These are phyloP conservation scores for Amphipoea oculea DNA, from an alignment of 2,888 invertebrate species.

Conservation along the genomic window DNA sequence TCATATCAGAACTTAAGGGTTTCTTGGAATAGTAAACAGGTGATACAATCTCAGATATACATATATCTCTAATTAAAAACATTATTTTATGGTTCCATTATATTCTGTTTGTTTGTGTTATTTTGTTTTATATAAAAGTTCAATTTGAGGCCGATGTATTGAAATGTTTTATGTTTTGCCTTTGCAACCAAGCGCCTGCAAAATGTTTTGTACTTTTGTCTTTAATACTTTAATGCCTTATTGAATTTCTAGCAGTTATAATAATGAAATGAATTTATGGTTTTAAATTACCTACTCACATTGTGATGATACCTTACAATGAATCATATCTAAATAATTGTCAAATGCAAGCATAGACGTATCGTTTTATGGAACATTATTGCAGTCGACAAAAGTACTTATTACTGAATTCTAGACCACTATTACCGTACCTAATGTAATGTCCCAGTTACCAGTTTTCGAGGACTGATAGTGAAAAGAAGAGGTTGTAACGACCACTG, in stretches of 20 bases:
- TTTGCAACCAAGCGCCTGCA: neutral
- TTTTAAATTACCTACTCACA: constrained; percentile 9
- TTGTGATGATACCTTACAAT: constrained; percentile 9
- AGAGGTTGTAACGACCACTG: constrained; percentile 18
- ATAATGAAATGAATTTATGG: neutral
- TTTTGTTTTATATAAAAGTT: constrained; percentile 4
- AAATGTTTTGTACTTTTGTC: neutral
- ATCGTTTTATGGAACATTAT: constrained; percentile 5
- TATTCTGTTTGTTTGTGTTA: constrained; percentile 7
- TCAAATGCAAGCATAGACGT: neutral
- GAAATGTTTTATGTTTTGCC: neutral
- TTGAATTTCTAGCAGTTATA: constrained; percentile 13
- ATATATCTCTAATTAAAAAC: constrained; percentile 5
- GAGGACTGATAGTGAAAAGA: constrained; percentile 7
- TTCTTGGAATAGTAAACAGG: constrained; percentile 42
- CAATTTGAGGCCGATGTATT: constrained; percentile 2
- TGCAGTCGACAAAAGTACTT: neutral
- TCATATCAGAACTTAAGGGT: constrained; percentile 19
- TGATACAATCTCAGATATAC: constrained; percentile 36
- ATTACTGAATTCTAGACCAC: constrained; percentile 1
- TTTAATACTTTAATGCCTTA: neutral
- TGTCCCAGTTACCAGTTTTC: constrained; percentile 17
- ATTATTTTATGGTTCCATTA: constrained; percentile 12
- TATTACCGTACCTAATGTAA: neutral
- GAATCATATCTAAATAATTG: neutral